Evolutionary conservation across 2,888 invertebrate species (phyloP).

Genomic region (Dermolepida albohirtum): DNA sequence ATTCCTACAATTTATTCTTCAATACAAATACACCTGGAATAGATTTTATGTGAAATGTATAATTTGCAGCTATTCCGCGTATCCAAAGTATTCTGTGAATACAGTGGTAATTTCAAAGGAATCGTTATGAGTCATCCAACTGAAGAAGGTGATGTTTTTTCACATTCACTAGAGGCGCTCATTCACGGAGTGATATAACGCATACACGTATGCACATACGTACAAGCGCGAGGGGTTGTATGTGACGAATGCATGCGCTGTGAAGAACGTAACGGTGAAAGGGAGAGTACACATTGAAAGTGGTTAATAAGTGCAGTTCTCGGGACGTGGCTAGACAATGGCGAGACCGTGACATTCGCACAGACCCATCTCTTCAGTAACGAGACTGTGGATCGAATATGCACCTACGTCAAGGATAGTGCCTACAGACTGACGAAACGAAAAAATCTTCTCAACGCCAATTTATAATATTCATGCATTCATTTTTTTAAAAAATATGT

Average conservation of each 20-base stretch:
- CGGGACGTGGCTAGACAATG: slow-evolving; percentile 52
- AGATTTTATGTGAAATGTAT: too few relatives aligned
- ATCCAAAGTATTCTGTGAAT: too few relatives aligned
- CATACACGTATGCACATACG: neutral
- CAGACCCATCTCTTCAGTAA: slow-evolving; percentile 30
- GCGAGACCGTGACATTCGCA: slow-evolving; percentile 51
- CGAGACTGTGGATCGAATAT: slow-evolving; percentile 9
- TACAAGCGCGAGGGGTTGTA: slow-evolving; percentile 3
- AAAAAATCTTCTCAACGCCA: too few relatives aligned
- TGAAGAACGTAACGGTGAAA: slow-evolving; percentile 16
- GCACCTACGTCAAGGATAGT: neutral
- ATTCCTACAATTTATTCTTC: too few relatives aligned
- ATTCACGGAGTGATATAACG: neutral
- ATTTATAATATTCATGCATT: too few relatives aligned
- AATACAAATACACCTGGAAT: too few relatives aligned
- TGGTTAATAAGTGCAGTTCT: slow-evolving; percentile 52
- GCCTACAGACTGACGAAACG: too few relatives aligned
- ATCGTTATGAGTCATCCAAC: slow-evolving; percentile 4
- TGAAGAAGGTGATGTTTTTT: neutral
- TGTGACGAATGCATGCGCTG: slow-evolving; percentile 19
- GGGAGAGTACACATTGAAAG: slow-evolving; percentile 45
- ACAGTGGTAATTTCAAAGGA: too few relatives aligned
- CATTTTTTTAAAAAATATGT: too few relatives aligned
- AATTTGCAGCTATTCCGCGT: too few relatives aligned
- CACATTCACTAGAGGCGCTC: neutral